Conservation (phyloP, 2,797 vertebrate species). For the Oophaga sylvatica region DNA sequence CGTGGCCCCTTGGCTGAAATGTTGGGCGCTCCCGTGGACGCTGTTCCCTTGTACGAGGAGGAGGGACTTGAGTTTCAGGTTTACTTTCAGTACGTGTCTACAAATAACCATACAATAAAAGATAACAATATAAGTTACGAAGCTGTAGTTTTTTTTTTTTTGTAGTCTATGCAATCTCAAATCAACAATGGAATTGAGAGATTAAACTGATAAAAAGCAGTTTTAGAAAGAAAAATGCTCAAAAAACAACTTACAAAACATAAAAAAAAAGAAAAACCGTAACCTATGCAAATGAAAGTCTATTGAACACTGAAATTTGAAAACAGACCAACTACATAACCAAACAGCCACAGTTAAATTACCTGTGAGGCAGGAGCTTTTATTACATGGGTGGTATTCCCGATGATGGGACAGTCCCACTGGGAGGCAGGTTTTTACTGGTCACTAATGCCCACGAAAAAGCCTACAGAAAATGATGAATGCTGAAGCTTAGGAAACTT, state of each 20-base stretch:
- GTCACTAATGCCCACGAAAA: conserved; percentile 99
- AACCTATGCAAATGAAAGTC: background rate
- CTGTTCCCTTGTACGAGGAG: conserved; percentile 87
- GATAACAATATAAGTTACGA: no score
- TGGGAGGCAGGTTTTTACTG: conserved; percentile 99
- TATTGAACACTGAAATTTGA: background rate
- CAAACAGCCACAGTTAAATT: conserved; percentile 80
- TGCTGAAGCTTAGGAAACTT: conserved; percentile 62
- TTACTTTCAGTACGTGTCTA: conserved; percentile 84
- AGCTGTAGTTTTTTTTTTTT: no score
- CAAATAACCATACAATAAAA: background rate
- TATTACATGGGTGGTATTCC: conserved; percentile 93
- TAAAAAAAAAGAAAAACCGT: no score
- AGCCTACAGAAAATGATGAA: conserved; percentile 86
- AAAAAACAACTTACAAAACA: no score
- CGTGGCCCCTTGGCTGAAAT: conserved; percentile 85
- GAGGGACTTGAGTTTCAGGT: conserved; percentile 82
- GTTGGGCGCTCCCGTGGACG: conserved; percentile 87
- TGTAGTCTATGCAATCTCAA: background rate
- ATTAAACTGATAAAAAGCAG: no score
- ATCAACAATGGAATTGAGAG: background rate
- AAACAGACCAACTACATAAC: background rate
- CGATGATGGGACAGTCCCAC: conserved; percentile 91
- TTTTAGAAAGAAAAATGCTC: no score
- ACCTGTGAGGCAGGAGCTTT: conserved; percentile 97